Percentiles rank a stretch among this genome's conserved stretches.
These are phyloP conservation scores for Poecile atricapillus DNA, from an alignment of 2,113 vertebrate species.

Conservation along the genomic window DNA sequence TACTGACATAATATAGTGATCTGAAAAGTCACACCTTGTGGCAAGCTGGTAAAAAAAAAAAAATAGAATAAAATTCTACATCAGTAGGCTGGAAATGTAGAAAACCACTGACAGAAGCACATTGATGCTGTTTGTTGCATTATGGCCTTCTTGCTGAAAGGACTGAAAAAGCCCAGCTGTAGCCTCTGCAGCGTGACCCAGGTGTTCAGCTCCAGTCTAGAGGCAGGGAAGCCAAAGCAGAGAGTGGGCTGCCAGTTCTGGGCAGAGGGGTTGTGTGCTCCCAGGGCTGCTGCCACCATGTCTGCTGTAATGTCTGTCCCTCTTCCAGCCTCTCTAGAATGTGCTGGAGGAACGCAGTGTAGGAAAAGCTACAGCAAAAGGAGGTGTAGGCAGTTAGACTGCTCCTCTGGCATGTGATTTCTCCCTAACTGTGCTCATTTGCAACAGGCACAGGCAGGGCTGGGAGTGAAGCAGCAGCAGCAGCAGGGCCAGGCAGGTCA, in stretches of 20 bases:
- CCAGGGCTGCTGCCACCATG: neutral
- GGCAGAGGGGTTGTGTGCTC: neutral
- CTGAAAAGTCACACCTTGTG: neutral
- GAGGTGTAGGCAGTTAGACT: neutral
- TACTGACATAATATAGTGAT: neutral
- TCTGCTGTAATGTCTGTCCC: neutral
- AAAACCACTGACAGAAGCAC: neutral
- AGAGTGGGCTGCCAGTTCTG: fast-evolving
- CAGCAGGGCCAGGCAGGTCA: neutral
- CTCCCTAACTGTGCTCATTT: neutral
- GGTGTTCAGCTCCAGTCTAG: neutral
- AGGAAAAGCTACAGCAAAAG: neutral
- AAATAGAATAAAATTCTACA: neutral
- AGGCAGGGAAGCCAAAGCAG: neutral
- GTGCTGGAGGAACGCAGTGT: fast-evolving
- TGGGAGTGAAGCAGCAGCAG: fast-evolving
- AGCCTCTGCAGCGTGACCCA: fast-evolving
- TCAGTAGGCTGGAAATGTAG: neutral
- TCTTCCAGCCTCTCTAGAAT: neutral
- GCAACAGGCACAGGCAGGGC: neutral
- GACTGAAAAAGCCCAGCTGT: neutral
- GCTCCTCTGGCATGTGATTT: neutral
- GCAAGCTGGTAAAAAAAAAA: neutral
- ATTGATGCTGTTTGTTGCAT: neutral
- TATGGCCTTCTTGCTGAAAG: neutral